A percentile compares a stretch with the other conserved stretches of the same genome.
phyloP scores from a whole-genome alignment of 2,888 invertebrate species.

The Megamerina dolium region DNA sequence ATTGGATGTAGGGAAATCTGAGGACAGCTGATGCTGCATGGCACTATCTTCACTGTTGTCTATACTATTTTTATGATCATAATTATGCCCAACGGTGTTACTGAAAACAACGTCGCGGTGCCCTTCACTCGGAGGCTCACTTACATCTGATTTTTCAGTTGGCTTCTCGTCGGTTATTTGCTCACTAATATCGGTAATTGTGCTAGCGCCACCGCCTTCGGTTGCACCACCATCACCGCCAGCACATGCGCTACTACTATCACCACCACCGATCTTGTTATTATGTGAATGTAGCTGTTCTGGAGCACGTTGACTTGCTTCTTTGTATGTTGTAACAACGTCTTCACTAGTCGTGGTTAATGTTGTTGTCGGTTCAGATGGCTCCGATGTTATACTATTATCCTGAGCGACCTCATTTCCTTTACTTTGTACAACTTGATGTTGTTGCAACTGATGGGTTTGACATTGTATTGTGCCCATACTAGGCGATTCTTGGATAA shows the following conservation, averaged over 20 bases:
- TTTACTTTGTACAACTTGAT: constrained; percentile 24
- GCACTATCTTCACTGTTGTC: constrained; percentile 44
- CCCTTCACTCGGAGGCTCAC: constrained; percentile 32
- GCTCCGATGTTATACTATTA: constrained; percentile 49
- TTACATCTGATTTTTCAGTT: constrained; percentile 35
- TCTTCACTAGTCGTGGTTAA: constrained; percentile 49
- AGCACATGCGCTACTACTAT: constrained; percentile 13
- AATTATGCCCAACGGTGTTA: constrained; percentile 24
- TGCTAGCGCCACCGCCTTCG: constrained; percentile 13
- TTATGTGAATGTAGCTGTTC: constrained; percentile 21
- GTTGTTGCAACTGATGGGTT: constrained; percentile 30
- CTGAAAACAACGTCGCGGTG: constrained; percentile 12
- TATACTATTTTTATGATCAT: constrained; percentile 27
- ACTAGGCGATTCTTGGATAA: constrained; percentile 46
- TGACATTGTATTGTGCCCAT: constrained; percentile 39
- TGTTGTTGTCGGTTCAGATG: constrained; percentile 46
- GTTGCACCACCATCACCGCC: constrained; percentile 6
- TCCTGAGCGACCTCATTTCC: constrained; percentile 44
- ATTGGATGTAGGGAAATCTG: constrained; percentile 27
- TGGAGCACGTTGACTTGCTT: constrained; percentile 30
- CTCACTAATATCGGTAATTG: constrained; percentile 16
- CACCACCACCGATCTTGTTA: constrained; percentile 2
- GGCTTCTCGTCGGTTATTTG: constrained; percentile 22
- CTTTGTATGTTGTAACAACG: constrained; percentile 48
- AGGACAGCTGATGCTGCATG: constrained; percentile 20